Evolutionary conservation across 2,797 vertebrate species (phyloP).

Genomic region (Myoxocephalus aenaeus): DNA sequence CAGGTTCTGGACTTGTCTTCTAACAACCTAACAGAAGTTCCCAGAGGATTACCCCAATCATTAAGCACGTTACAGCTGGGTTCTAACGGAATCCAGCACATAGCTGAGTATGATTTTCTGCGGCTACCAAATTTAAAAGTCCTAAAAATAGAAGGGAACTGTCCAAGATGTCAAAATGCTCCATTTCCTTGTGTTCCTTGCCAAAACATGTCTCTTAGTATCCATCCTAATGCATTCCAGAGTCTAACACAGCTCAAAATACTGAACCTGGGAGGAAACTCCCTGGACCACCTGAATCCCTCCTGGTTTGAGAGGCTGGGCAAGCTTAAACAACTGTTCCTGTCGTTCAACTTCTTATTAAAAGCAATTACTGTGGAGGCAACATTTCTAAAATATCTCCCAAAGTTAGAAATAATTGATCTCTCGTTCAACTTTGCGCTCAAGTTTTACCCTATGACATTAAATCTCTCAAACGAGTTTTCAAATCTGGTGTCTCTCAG

Average conservation of each 20-base stretch:
- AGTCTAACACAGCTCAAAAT: slow-evolving; percentile 77
- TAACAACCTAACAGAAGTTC: slow-evolving; percentile 90
- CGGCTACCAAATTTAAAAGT: slow-evolving; percentile 80
- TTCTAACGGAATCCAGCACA: slow-evolving; percentile 85
- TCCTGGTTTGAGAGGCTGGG: slow-evolving; percentile 86
- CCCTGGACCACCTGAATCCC: slow-evolving; percentile 77
- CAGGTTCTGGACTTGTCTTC: slow-evolving; percentile 85
- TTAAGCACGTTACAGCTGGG: slow-evolving; percentile 82
- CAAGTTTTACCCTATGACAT: slow-evolving; percentile 75
- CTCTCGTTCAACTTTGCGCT: slow-evolving; percentile 91
- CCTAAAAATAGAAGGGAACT: slow-evolving; percentile 93
- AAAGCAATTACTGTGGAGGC: slow-evolving; percentile 79
- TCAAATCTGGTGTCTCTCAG: slow-evolving; percentile 84
- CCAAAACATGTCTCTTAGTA: slow-evolving; percentile 80
- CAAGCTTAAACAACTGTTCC: slow-evolving; percentile 83
- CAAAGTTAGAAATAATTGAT: slow-evolving; percentile 84
- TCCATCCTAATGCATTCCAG: slow-evolving; percentile 86
- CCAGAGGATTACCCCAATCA: slow-evolving; percentile 83
- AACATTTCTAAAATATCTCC: slow-evolving; percentile 81
- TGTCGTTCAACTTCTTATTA: slow-evolving; percentile 89
- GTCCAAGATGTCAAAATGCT: slow-evolving; percentile 91
- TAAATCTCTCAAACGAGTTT: slow-evolving; percentile 86
- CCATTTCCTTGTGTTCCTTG: slow-evolving; percentile 91
- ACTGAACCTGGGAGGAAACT: slow-evolving; percentile 90
- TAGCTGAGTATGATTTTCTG: slow-evolving; percentile 85